Conservation (phyloP, 2,888 invertebrate species). For the Petrolisthes manimaculis region DNA sequence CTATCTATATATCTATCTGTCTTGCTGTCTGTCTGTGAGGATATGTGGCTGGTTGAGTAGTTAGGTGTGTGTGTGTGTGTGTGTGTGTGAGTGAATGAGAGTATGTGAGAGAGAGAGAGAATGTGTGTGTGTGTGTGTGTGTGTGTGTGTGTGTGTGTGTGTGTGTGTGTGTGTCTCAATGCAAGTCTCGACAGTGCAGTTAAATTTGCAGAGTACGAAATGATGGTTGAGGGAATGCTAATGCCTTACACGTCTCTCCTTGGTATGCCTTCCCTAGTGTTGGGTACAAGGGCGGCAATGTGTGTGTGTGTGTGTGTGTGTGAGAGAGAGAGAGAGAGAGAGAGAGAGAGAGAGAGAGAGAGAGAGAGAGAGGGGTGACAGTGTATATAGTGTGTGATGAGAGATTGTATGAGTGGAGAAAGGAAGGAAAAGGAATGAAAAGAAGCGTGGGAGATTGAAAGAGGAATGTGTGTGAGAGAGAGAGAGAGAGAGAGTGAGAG, state of each 20-base stretch:
- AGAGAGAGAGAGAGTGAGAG: no score
- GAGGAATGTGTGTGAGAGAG: no score
- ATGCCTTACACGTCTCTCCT: not conserved
- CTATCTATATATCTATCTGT: not conserved
- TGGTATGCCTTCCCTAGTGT: not conserved
- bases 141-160: conserved; percentile 35
- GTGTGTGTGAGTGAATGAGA: not conserved
- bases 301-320: not conserved
- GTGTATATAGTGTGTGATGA: not conserved
- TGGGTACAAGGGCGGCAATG: not conserved
- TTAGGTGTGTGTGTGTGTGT: conserved; percentile 13
- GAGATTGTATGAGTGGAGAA: not conserved
- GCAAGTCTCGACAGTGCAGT: not conserved
- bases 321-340: conserved; percentile 4
- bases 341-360: not conserved
- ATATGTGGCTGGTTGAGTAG: not conserved
- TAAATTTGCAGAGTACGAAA: not conserved
- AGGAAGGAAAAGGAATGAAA: not conserved
- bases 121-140: conserved; percentile 29
- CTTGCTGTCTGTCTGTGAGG: not conserved
- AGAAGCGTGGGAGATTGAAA: no score
- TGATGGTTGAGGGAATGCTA: not conserved
- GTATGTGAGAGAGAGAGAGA: not conserved
- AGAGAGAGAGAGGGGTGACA: not conserved
- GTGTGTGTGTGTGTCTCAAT: conserved; percentile 28